Percentiles rank a stretch among this genome's conserved stretches.
phyloP scores from a whole-genome alignment of 1,140 invertebrate genomes.

The Drosophila pseudoobscura region DNA sequence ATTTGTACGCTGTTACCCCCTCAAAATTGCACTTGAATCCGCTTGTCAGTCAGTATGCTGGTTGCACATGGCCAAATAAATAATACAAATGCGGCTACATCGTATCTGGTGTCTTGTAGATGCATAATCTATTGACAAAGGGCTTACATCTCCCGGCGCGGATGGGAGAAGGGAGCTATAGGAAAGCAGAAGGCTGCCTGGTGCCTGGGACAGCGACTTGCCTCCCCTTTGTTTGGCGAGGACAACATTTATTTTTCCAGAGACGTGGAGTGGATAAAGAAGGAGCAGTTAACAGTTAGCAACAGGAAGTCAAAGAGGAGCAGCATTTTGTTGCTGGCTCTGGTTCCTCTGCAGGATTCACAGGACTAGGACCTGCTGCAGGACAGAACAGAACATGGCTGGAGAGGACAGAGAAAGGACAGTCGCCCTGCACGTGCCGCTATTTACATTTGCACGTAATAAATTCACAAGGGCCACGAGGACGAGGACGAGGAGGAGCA shows the following conservation, averaged over 20 bases:
- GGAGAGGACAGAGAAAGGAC: constrained; percentile 5
- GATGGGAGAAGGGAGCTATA: neutral
- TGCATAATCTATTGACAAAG: constrained; percentile 72
- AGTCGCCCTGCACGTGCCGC: constrained; percentile 67
- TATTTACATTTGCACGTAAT: constrained; percentile 83
- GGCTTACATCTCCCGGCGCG: constrained; percentile 29
- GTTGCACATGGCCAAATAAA: constrained; percentile 34
- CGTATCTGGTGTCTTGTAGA: constrained; percentile 40
- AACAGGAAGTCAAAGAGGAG: constrained; percentile 6
- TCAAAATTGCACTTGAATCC: neutral
- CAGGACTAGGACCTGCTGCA: neutral
- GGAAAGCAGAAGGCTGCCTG: neutral
- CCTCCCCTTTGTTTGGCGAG: constrained; percentile 68
- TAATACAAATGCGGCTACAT: constrained; percentile 41
- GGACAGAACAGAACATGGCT: neutral
- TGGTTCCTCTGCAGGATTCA: neutral
- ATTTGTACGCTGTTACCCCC: neutral
- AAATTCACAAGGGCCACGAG: constrained; percentile 59
- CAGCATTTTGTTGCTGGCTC: constrained; percentile 24
- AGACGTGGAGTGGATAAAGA: constrained; percentile 1
- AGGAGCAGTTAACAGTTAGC: neutral
- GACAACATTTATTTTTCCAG: constrained; percentile 67
- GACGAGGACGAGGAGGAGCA: constrained; percentile 2
- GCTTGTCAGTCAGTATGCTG: no score
- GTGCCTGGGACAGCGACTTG: constrained; percentile 4